Conservation (phyloP, 1,140 invertebrate genomes). For the Drosophila ogumai region DNA sequence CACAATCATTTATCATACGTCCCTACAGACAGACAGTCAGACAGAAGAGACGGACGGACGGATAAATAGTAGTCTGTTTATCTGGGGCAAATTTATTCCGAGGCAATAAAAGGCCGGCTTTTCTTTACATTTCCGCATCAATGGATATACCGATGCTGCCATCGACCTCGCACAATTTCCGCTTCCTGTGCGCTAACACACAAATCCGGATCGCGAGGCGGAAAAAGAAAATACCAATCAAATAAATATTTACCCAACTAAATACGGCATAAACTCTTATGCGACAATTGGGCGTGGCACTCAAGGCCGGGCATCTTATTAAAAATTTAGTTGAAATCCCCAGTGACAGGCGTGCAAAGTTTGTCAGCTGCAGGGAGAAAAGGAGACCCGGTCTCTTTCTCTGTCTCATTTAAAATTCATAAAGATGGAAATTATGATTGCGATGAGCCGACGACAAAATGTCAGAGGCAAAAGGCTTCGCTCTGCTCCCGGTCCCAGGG, state of each 20-base stretch:
- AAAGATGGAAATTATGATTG: slow-evolving; percentile 82
- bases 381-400: slow-evolving; percentile 21
- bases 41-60: neutral
- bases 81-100: slow-evolving; percentile 30
- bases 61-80: slow-evolving; percentile 19
- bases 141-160: slow-evolving; percentile 41
- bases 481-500: slow-evolving; percentile 15
- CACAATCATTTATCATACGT: slow-evolving; percentile 33
- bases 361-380: slow-evolving; percentile 47
- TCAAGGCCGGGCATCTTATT: slow-evolving; percentile 66
- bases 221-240: slow-evolving; percentile 65
- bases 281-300: slow-evolving; percentile 47
- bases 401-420: slow-evolving; percentile 80
- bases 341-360: slow-evolving; percentile 71
- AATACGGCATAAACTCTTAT: slow-evolving; percentile 60
- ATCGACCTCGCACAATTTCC: slow-evolving; percentile 74
- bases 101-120: slow-evolving; percentile 29
- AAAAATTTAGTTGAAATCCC: slow-evolving; percentile 76
- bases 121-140: slow-evolving; percentile 63
- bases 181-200: slow-evolving; percentile 56
- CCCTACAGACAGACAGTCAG: slow-evolving; percentile 1
- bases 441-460: slow-evolving; percentile 78
- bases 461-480: slow-evolving; percentile 62
- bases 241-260: slow-evolving; percentile 81
- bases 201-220: slow-evolving; percentile 45